Evolutionary conservation across 2,888 invertebrate genomes (phyloP).

Genomic region (Mechanitis mazaeus): DNA sequence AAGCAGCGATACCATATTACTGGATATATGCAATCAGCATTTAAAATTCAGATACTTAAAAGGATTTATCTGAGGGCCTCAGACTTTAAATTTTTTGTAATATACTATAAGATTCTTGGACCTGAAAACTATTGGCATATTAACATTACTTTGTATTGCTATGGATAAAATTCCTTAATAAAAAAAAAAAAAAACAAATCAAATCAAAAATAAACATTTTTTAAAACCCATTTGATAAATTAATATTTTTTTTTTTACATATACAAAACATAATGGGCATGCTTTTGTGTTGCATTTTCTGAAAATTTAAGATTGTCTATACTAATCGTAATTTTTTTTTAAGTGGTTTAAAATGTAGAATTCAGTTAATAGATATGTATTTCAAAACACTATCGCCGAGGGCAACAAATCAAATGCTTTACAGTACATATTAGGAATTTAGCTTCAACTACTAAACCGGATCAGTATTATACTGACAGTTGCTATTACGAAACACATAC

Average conservation of each 20-base stretch:
- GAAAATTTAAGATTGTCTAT: no score
- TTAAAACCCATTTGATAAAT: no score
- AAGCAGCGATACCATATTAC: neutral
- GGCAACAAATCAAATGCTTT: constrained; percentile 9
- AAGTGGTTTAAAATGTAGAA: neutral
- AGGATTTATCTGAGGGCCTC: constrained; percentile 18
- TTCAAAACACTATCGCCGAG: neutral
- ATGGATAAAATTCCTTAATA: neutral
- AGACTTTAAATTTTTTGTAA: constrained; percentile 17
- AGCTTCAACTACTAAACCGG: constrained; percentile 23
- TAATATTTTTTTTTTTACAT: no score
- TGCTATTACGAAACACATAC: constrained; percentile 19
- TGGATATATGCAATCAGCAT: constrained; percentile 6
- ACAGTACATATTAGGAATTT: constrained; percentile 22
- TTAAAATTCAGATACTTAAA: constrained; percentile 23
- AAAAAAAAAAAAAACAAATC: no score
- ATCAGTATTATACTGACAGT: constrained; percentile 22
- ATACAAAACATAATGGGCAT: no score
- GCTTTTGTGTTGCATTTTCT: no score
- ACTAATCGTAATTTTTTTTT: no score
- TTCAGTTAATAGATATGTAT: neutral
- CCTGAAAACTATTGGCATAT: constrained; percentile 13
- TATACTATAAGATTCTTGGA: constrained; percentile 11
- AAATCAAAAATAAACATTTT: neutral
- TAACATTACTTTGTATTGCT: constrained; percentile 16